phyloP scores from a whole-genome alignment of 2,797 vertebrate species.

The Discoglossus pictus region DNA sequence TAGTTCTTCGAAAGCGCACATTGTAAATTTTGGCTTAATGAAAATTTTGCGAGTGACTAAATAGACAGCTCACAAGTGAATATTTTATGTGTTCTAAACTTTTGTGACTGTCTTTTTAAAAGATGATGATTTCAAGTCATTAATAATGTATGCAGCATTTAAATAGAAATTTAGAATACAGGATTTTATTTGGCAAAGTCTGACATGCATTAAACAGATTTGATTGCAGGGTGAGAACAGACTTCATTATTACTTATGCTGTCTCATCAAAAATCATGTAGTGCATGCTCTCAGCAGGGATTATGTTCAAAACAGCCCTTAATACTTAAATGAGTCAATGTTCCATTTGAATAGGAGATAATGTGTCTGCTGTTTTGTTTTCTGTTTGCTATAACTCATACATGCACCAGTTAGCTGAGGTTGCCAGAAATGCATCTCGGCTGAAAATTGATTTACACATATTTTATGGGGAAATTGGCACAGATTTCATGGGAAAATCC shows the following conservation, averaged over 20 bases:
- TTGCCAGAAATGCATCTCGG: conserved; percentile 31
- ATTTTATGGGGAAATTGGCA: conserved; percentile 20
- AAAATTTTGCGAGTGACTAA: too few relatives aligned
- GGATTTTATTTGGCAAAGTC: background rate
- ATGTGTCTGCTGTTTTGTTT: conserved; percentile 24
- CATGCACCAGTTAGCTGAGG: conserved; percentile 19
- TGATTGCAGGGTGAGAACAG: background rate
- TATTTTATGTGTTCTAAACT: too few relatives aligned
- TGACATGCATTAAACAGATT: background rate
- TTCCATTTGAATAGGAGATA: conserved; percentile 17
- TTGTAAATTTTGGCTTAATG: too few relatives aligned
- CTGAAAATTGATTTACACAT: conserved; percentile 35
- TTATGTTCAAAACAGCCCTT: conserved; percentile 1
- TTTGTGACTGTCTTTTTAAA: too few relatives aligned
- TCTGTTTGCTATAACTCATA: conserved; percentile 33
- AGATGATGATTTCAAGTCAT: too few relatives aligned
- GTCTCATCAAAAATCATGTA: background rate
- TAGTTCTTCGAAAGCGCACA: too few relatives aligned
- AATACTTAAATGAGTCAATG: conserved; percentile 6
- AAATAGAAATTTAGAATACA: too few relatives aligned
- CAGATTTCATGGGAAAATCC: conserved; percentile 36
- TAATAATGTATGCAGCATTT: too few relatives aligned
- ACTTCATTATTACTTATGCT: conserved; percentile 2
- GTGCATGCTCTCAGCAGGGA: conserved; percentile 4
- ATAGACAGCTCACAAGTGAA: too few relatives aligned